Evolutionary conservation across 2,797 vertebrate genomes (phyloP).

Genomic region (Cuniculus paca): DNA sequence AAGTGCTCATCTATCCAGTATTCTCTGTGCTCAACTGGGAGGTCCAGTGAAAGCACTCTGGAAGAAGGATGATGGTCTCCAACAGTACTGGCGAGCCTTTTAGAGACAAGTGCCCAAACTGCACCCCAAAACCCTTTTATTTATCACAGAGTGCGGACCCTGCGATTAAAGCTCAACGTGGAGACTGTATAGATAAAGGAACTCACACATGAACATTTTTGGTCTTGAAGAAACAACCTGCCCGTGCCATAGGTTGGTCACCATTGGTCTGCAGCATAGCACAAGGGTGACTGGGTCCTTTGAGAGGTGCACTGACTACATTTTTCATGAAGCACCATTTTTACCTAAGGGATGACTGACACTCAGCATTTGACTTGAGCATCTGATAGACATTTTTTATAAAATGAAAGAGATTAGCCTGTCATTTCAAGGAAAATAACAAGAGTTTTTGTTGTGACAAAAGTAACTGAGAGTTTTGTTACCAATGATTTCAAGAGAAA

Average conservation of each 20-base stretch:
- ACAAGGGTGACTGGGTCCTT: rapidly evolving
- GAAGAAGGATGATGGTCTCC: neutral
- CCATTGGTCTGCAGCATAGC: neutral
- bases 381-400: neutral
- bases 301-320: neutral
- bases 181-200: neutral
- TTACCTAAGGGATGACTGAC: neutral
- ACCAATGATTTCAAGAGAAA: neutral
- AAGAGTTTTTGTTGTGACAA: neutral
- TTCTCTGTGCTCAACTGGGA: neutral
- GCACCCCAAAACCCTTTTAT: neutral
- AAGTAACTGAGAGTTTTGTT: neutral
- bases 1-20: neutral
- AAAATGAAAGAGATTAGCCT: neutral
- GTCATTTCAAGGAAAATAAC: neutral
- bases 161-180: neutral
- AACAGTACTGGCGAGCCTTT: neutral
- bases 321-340: neutral
- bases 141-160: neutral
- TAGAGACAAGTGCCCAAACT: neutral
- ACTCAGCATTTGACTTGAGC: neutral
- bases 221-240: neutral
- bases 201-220: neutral
- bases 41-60: neutral
- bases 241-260: neutral